Evolutionary conservation across 53 echinoderm and acorn worm species (phyloP).

Genomic region (Pentamera pediparva): DNA sequence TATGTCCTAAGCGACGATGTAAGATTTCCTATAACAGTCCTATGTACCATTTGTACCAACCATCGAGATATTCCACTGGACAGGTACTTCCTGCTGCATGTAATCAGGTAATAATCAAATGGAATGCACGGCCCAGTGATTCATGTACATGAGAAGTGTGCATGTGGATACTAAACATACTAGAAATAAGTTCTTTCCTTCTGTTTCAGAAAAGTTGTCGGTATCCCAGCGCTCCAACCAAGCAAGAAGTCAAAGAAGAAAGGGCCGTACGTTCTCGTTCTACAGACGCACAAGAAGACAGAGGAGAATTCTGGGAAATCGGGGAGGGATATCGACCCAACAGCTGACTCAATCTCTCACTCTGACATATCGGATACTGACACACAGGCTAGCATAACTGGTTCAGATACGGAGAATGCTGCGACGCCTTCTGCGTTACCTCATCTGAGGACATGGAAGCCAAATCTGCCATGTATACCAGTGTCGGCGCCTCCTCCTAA

Average conservation of each 20-base stretch:
- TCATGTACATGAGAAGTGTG: too few species aligned
- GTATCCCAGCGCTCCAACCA: conserved; percentile 46
- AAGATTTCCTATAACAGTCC: too few species aligned
- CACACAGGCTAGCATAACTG: neutral
- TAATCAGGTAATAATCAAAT: too few species aligned
- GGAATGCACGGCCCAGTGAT: too few species aligned
- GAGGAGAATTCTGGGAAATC: neutral
- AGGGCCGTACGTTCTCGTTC: conserved; percentile 66
- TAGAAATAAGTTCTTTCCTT: neutral
- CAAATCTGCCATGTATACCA: conserved; percentile 45
- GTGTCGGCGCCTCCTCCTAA: conserved; percentile 37
- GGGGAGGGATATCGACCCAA: neutral
- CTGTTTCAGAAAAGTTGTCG: conserved; percentile 71
- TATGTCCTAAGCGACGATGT: too few species aligned
- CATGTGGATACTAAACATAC: too few species aligned
- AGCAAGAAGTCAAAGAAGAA: conserved; percentile 41
- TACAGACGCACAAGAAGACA: conserved; percentile 41
- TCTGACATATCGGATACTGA: neutral
- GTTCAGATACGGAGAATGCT: neutral
- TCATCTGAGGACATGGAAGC: conserved; percentile 71
- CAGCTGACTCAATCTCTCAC: neutral
- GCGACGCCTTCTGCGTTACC: neutral
- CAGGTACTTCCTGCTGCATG: too few species aligned
- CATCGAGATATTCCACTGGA: neutral
- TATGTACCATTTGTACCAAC: neutral